These are phyloP conservation scores for Casuarius casuarius DNA, from an alignment of 2,113 vertebrate species.

Conservation along the genomic window DNA sequence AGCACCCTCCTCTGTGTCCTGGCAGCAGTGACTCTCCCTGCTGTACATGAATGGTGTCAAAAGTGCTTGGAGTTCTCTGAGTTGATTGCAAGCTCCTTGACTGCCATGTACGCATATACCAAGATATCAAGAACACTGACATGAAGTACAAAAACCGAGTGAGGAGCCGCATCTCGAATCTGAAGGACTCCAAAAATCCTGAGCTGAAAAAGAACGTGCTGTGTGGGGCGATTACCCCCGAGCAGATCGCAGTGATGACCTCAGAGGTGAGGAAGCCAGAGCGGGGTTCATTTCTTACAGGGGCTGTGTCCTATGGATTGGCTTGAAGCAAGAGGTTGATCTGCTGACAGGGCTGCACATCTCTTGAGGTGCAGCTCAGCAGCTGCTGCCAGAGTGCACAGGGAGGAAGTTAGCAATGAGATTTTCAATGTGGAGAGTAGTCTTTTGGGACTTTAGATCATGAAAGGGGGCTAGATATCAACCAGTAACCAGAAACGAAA, in stretches of 20 bases:
- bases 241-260: slow-evolving; percentile 90
- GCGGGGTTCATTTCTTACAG: neutral
- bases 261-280: slow-evolving; percentile 84
- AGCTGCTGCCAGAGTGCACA: neutral
- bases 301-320: neutral
- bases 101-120: slow-evolving; percentile 84
- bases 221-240: slow-evolving; percentile 85
- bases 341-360: neutral
- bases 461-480: neutral
- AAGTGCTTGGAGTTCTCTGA: neutral
- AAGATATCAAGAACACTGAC: slow-evolving; percentile 91
- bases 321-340: neutral
- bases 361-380: neutral
- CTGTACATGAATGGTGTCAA: accelerated
- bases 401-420: neutral
- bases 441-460: neutral
- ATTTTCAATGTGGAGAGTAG: neutral
- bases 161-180: slow-evolving; percentile 93
- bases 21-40: neutral
- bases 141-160: slow-evolving; percentile 93
- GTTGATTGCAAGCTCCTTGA: slow-evolving; percentile 78
- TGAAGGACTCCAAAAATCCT: slow-evolving; percentile 96
- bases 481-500: neutral
- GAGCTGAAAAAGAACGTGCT: slow-evolving; percentile 91
- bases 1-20: neutral